Base-by-base conservation (phyloP, 2,797 vertebrate genomes). In the Lepidocolaptes lacrymiger region DNA sequence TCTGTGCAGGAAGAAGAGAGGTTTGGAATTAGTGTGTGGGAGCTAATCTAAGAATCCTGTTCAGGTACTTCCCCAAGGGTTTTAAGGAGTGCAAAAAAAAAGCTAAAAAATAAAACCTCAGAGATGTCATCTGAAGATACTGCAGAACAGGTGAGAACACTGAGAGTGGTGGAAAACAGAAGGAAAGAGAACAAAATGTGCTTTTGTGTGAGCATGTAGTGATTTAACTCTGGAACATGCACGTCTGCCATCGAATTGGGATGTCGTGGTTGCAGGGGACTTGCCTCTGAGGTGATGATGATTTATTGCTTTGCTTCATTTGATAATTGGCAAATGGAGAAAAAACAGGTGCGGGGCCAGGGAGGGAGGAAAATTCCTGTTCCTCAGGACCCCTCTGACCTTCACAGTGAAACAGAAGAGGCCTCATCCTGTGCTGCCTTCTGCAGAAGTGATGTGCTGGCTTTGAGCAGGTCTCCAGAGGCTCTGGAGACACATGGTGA, bases 231-330 rank as follows among this genome's bases (percentile, higher is more conserved):
- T 36, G 58, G 76, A 86, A 52, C 16, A 22, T 30, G 73, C 2
- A 6, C 7, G 3, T 43, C 48, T 72, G 68, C 54, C 26, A 11
- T 1, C 13, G 58, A 46, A 19, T 4, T 41, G n/a, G 54, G 58
- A 85, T 63, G 62, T 64, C 0, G 4, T 43, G 64, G 55, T 56
- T 72, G 59, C 84, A 84, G 43, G 37, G 62, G n/a, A 62, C 39
- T 72, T 49, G n/a, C 83, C 74, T 79, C 62, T 58, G 69, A 90
- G 34, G 46, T 58, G 91, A 54, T 77, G 61, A 84, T 88, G 92
- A 92, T 95, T 95, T 93, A 95, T 91, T 81, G 77, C 88, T 64
- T 8, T 75, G 74, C 66, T 75, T 95, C 59, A 27, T 75, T 34
- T 87, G 67, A 36, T 87, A 92, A 89, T 58, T 88, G 92, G 86